These are phyloP conservation scores for Ooceraea biroi DNA, from an alignment of 1,140 invertebrate genomes.

Conservation along the genomic window DNA sequence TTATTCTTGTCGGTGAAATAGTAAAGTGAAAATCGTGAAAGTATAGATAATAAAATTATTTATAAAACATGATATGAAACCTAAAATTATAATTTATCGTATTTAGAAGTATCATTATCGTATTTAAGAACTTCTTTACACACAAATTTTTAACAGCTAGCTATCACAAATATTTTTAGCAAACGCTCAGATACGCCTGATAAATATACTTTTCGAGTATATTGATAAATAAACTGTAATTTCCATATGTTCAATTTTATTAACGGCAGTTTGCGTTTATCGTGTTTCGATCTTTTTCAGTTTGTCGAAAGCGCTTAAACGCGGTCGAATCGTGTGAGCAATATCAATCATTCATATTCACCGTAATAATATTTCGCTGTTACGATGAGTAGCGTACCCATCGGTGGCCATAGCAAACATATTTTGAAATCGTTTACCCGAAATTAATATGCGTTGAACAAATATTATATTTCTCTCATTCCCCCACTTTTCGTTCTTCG, in stretches of 20 bases:
- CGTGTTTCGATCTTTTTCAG: background rate
- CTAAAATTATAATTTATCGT: background rate
- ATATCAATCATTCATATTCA: slow-evolving; percentile 40
- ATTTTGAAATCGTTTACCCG: slow-evolving; percentile 54
- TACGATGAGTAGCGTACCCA: slow-evolving; percentile 1
- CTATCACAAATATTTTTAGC: too few species aligned
- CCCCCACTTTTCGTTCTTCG: background rate
- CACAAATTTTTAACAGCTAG: background rate
- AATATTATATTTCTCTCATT: slow-evolving; percentile 58
- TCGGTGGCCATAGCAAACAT: slow-evolving; percentile 34
- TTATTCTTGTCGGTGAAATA: background rate
- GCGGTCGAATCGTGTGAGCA: slow-evolving; percentile 2
- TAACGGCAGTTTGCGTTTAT: slow-evolving; percentile 11
- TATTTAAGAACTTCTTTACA: background rate
- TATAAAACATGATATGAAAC: background rate
- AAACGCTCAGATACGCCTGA: too few species aligned
- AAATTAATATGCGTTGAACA: slow-evolving; percentile 55
- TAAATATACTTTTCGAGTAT: background rate
- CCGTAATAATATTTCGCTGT: slow-evolving; percentile 52
- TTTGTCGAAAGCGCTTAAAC: slow-evolving; percentile 19
- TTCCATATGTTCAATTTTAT: slow-evolving; percentile 10
- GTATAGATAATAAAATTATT: too few species aligned
- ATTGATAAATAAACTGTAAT: background rate
- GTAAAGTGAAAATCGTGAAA: background rate
- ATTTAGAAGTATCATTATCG: slow-evolving; percentile 14